Conservation (phyloP, 2,888 invertebrate species). For the Melitaea athalia region DNA sequence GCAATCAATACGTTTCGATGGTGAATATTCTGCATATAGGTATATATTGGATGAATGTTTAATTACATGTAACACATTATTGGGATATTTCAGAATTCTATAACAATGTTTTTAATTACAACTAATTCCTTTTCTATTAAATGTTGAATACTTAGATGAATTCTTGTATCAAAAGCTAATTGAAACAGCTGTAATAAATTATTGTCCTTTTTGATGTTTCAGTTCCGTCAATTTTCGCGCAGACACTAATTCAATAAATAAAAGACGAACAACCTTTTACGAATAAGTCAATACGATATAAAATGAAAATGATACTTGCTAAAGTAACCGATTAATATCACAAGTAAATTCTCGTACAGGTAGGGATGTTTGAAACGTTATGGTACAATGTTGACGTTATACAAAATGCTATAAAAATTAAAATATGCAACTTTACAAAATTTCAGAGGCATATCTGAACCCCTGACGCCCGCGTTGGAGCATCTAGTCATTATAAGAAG, state of each 20-base stretch:
- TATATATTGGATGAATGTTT: neutral
- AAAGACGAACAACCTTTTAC: neutral
- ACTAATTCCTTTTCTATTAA: no score
- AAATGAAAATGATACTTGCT: neutral
- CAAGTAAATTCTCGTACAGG: neutral
- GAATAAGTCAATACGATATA: neutral
- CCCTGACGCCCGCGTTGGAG: constrained; percentile 27
- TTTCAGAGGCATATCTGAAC: constrained; percentile 18
- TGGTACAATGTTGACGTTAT: neutral
- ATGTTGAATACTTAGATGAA: no score
- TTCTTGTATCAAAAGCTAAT: no score
- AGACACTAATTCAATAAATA: neutral
- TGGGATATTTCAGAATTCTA: no score
- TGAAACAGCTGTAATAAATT: no score
- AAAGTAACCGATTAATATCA: neutral
- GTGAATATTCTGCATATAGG: neutral
- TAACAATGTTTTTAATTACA: no score
- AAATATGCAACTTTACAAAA: constrained; percentile 14
- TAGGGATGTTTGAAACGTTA: neutral
- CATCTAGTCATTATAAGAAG: constrained; percentile 38
- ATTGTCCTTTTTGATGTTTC: neutral
- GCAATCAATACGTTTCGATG: neutral
- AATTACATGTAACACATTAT: no score
- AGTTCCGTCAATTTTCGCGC: neutral
- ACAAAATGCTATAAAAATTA: neutral